A percentile compares a stretch with the other conserved stretches of the same genome.
Evolutionary conservation across 2,113 vertebrate species (phyloP).

Genomic region (Gymnobelideus leadbeateri): DNA sequence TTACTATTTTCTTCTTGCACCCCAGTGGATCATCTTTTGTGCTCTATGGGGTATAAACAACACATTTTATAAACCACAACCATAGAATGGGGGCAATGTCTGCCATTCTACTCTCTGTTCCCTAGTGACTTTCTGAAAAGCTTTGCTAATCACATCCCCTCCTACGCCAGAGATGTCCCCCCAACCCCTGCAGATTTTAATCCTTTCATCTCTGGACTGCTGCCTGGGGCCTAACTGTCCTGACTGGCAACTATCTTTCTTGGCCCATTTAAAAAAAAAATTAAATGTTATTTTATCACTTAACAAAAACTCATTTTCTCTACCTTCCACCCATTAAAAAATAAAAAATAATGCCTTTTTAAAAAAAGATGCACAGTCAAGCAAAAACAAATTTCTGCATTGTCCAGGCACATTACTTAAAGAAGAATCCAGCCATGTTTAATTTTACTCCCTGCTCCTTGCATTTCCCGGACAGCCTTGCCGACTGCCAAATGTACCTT

Average conservation of each 20-base stretch:
- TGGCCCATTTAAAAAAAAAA: background rate
- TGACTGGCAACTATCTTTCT: background rate
- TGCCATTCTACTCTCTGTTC: background rate
- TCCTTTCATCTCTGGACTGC: background rate
- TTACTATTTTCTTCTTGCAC: background rate
- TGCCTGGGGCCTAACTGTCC: background rate
- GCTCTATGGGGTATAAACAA: background rate
- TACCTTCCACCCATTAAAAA: background rate
- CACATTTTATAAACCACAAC: background rate
- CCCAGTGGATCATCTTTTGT: background rate
- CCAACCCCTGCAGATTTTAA: background rate
- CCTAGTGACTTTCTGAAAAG: background rate
- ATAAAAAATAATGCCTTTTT: background rate
- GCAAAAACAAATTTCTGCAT: background rate
- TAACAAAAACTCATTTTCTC: background rate
- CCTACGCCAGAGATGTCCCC: background rate
- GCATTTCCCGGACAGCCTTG: background rate
- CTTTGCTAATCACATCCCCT: background rate
- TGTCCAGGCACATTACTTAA: background rate
- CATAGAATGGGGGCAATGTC: background rate
- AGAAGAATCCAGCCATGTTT: background rate
- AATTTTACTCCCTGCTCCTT: background rate
- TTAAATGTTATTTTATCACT: background rate
- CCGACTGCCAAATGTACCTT: background rate
- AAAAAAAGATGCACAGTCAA: background rate